These are phyloP conservation scores for Triplophysa siluroides DNA, from an alignment of 2,113 vertebrate species.

Conservation along the genomic window DNA sequence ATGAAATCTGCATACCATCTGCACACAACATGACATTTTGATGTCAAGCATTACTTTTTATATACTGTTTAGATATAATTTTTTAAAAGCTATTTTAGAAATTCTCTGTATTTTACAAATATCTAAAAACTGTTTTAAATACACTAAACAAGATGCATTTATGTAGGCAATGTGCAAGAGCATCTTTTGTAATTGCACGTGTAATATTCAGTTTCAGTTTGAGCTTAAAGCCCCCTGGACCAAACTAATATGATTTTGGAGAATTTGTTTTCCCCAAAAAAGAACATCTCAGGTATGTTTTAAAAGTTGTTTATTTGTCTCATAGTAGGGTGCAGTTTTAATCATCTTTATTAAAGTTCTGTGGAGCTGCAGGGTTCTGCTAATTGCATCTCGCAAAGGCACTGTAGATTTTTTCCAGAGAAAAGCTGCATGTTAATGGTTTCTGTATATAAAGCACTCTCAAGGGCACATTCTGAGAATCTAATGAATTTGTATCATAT, in stretches of 20 bases:
- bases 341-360: constrained; percentile 40
- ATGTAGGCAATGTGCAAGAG: too few species aligned
- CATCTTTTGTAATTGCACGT: not conserved
- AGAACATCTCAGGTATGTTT: constrained; percentile 30
- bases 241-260: constrained; percentile 10
- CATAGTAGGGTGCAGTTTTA: constrained; percentile 26
- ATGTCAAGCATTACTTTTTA: too few species aligned
- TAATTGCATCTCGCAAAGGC: constrained; percentile 31
- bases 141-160: too few species aligned
- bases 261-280: constrained; percentile 12
- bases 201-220: not conserved
- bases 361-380: not conserved
- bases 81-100: too few species aligned
- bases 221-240: not conserved
- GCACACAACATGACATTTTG: too few species aligned
- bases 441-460: constrained; percentile 6
- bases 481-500: constrained; percentile 29
- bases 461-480: constrained; percentile 1
- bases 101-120: too few species aligned
- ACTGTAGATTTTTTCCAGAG: constrained; percentile 6
- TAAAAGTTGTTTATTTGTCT: constrained; percentile 29
- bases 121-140: too few species aligned
- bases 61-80: too few species aligned
- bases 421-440: constrained; percentile 2
- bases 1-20: not conserved